Evolutionary conservation across 2,113 vertebrate genomes (phyloP).

Genomic region (Ellobius talpinus): DNA sequence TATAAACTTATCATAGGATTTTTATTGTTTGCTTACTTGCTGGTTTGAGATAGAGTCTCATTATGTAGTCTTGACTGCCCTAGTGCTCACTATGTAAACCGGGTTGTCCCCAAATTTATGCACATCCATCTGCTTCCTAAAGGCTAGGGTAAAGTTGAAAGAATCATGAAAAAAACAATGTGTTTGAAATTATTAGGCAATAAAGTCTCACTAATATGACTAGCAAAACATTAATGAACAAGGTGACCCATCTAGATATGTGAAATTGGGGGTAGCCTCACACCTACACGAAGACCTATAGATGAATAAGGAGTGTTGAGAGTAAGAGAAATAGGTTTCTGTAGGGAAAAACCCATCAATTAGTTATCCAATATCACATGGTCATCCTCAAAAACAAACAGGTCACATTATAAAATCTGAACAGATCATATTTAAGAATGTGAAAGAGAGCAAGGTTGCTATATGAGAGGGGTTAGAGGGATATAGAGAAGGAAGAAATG

Average conservation of each 20-base stretch:
- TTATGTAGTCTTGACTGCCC: background rate
- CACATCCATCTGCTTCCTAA: background rate
- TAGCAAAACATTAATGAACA: background rate
- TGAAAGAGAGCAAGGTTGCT: background rate
- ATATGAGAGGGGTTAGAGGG: background rate
- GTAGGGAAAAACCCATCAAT: background rate
- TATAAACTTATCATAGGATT: constrained; percentile 68
- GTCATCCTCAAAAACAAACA: background rate
- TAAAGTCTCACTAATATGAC: background rate
- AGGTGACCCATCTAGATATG: background rate
- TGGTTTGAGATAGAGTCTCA: background rate
- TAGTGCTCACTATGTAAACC: background rate
- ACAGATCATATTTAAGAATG: background rate
- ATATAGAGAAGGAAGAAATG: background rate
- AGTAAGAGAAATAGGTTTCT: background rate
- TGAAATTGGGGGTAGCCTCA: background rate
- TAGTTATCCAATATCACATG: background rate
- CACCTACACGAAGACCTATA: background rate
- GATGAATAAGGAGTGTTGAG: background rate
- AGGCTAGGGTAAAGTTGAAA: background rate
- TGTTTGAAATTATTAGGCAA: background rate
- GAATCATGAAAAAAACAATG: background rate
- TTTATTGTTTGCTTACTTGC: background rate
- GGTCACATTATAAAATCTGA: background rate
- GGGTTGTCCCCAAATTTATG: background rate